phyloP scores from a whole-genome alignment of 2,797 vertebrate genomes.

The Alcedo atthis region DNA sequence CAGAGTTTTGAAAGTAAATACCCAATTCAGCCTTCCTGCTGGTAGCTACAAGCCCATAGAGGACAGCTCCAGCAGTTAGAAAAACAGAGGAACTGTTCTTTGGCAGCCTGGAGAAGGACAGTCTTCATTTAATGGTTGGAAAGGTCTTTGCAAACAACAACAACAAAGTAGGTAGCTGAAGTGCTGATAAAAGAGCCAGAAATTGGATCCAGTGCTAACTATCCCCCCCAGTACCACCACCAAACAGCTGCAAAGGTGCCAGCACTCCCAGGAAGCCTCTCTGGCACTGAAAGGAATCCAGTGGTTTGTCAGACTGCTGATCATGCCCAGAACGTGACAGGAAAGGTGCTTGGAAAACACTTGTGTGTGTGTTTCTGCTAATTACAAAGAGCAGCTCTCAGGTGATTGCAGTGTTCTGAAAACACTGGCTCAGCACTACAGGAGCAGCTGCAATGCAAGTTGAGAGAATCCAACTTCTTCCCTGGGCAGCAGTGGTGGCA shows the following conservation, averaged over 20 bases:
- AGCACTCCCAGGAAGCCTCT: not conserved
- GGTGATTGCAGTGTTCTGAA: not conserved
- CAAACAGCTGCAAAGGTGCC: not conserved
- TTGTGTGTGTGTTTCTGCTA: not conserved
- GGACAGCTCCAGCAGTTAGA: not conserved
- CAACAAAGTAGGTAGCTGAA: not conserved
- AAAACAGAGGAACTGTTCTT: not conserved
- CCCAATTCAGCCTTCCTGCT: not conserved
- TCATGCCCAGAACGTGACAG: not conserved
- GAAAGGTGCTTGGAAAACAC: not conserved
- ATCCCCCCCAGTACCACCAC: not conserved
- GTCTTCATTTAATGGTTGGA: not conserved
- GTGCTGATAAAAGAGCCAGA: not conserved
- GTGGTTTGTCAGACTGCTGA: not conserved
- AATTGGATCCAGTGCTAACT: not conserved
- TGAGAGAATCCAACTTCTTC: not conserved
- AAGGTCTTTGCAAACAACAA: not conserved
- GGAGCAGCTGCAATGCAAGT: not conserved
- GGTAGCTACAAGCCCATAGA: not conserved
- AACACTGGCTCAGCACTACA: not conserved
- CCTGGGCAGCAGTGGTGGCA: not conserved
- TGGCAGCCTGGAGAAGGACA: not conserved
- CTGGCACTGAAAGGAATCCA: not conserved
- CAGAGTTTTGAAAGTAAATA: slow-evolving; percentile 9
- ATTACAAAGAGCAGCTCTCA: not conserved